These are phyloP conservation scores for Gymnothorax reevesii DNA, from an alignment of 2,797 vertebrate genomes.

Conservation along the genomic window DNA sequence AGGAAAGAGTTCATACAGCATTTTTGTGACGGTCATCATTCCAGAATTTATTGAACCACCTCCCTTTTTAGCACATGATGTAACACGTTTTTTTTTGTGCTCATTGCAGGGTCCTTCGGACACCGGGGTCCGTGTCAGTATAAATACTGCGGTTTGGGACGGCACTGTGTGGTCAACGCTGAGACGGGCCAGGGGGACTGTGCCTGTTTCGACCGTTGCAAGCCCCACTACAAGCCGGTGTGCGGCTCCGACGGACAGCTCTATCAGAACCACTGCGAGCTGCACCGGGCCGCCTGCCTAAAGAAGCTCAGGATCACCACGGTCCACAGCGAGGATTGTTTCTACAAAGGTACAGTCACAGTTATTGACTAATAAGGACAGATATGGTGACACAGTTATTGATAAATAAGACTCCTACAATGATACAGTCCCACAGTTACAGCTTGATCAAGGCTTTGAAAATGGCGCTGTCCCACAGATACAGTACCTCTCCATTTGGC, in stretches of 20 bases:
- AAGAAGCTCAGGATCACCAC: slow-evolving; percentile 85
- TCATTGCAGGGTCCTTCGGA: slow-evolving; percentile 67
- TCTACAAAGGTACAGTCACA: slow-evolving; percentile 88
- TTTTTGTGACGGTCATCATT: background rate
- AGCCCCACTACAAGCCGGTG: slow-evolving; percentile 89
- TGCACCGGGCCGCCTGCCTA: slow-evolving; percentile 88
- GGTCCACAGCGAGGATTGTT: slow-evolving; percentile 92
- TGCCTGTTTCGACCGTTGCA: slow-evolving; percentile 87
- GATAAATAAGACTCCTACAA: background rate
- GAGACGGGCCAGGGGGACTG: slow-evolving; percentile 83
- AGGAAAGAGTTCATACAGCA: background rate
- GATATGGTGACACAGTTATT: background rate
- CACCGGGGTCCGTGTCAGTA: slow-evolving; percentile 81
- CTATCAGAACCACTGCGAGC: slow-evolving; percentile 95
- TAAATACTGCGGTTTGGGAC: slow-evolving; percentile 93
- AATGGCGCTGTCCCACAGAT: background rate
- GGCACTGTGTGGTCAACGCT: slow-evolving; percentile 80
- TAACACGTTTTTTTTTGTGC: background rate
- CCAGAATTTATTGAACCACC: background rate
- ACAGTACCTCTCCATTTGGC: background rate
- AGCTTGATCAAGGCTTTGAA: background rate
- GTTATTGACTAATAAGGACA: background rate
- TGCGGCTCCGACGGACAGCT: slow-evolving; percentile 93
- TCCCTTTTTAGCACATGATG: background rate
- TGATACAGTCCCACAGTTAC: background rate